Base-by-base conservation (phyloP, 2,113 vertebrate genomes). In the Pao palembangensis region DNA sequence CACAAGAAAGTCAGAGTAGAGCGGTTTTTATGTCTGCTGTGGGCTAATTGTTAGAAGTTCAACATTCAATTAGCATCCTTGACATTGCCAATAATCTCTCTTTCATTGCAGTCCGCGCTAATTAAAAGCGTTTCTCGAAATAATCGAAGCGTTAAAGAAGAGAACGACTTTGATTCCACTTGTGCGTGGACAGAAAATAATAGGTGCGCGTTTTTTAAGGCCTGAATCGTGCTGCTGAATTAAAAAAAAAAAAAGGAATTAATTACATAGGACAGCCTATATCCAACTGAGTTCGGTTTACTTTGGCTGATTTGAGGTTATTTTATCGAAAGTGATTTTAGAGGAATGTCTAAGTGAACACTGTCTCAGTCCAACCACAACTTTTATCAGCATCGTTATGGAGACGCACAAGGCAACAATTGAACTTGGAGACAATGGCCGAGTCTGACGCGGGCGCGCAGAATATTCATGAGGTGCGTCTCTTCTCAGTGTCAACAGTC, bases 21-120 rank as follows among this genome's bases (percentile, higher is more conserved):
- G 80, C 68, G 74, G 73, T 81, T 79, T 81, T 77, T 75, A 64
- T 79, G 80, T 86, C 79, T 81, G 75, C 79, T 82, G 71, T 75
- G 76, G 71, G 73, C 71, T 87, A 89, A 90, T 86, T 90, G 88
- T 88, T 87, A 89, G 87, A 88, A 90, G 87, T 87, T 86, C 84
- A 90, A 89, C 89, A 88, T 91, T 91, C 89, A 91, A 90, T 91
- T 92, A 90, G 83, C 81, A 85, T 88, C 89, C 87, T 89, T 91
- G 89, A 89, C 90, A 88, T 90, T 89, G 88, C 80, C 88, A 90
- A 89, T 89, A 90, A 90, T 89, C 86, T 89, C 73, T 82, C 87
- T 90, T 89, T 90, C 85, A 92, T 82, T 90, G 78, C 69, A 80
- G 82, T 78, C 85, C 70, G 71, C 71, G 71, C 83, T 85, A 86